Evolutionary conservation across 2,113 vertebrate genomes (phyloP).

Genomic region (Hippocampus barbouri): DNA sequence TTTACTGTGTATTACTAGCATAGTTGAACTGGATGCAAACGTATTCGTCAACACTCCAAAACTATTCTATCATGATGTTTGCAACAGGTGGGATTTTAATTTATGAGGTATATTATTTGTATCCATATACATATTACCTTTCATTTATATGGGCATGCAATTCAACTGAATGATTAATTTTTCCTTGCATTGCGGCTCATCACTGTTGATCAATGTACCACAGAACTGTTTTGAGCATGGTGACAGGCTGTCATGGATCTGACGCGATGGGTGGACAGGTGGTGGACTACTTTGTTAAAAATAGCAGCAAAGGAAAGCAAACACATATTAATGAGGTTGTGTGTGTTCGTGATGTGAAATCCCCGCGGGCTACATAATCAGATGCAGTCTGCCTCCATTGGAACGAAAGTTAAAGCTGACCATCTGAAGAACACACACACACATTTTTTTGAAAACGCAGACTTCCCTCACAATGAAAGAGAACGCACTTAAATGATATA

Average conservation of each 20-base stretch:
- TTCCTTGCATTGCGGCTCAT: slow-evolving; percentile 37
- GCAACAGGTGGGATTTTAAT: slow-evolving; percentile 25
- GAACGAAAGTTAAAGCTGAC: slow-evolving; percentile 36
- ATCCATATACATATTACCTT: background rate
- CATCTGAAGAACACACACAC: slow-evolving; percentile 20
- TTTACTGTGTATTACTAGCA: background rate
- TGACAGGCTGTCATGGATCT: slow-evolving; percentile 54
- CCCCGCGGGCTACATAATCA: slow-evolving; percentile 41
- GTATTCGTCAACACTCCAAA: slow-evolving; percentile 1
- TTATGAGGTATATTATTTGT: slow-evolving; percentile 1
- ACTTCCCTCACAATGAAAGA: slow-evolving; percentile 1
- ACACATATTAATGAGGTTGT: slow-evolving; percentile 55
- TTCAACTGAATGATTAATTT: slow-evolving; percentile 20
- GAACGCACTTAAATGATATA: background rate
- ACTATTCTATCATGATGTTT: background rate
- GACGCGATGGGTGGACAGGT: slow-evolving; percentile 37
- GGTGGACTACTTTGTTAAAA: slow-evolving; percentile 52
- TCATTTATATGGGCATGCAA: slow-evolving; percentile 21
- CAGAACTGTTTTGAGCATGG: slow-evolving; percentile 15
- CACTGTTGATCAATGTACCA: slow-evolving; percentile 33
- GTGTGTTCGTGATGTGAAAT: slow-evolving; percentile 37
- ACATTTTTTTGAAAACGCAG: background rate
- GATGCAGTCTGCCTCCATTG: slow-evolving; percentile 20
- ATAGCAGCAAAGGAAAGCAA: slow-evolving; percentile 58
- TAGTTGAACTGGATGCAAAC: slow-evolving; percentile 3